A percentile compares a stretch with the other conserved stretches of the same genome.
Conservation (phyloP, 2,797 vertebrate genomes). For the Pangasius sanitwongsei region DNA sequence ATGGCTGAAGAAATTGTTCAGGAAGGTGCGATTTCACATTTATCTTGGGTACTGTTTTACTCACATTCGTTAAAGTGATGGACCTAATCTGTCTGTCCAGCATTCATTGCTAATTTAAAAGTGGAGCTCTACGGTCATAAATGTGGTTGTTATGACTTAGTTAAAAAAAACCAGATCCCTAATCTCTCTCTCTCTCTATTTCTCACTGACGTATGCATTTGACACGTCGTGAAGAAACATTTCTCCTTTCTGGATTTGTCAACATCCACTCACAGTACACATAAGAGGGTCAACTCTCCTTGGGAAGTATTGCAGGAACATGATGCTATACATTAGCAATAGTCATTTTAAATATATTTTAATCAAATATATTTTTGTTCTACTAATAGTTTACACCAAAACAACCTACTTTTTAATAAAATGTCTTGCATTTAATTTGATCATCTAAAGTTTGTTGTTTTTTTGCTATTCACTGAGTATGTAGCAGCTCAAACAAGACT, state of each 20-base stretch:
- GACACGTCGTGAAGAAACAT: neutral
- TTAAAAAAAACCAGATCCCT: slow-evolving; percentile 65
- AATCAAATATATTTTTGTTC: neutral
- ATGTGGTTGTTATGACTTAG: slow-evolving; percentile 68
- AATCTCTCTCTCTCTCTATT: slow-evolving; percentile 39
- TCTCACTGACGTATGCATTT: neutral
- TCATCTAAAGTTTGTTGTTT: neutral
- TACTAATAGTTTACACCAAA: slow-evolving; percentile 31
- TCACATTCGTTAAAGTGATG: slow-evolving; percentile 57
- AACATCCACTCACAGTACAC: slow-evolving; percentile 1
- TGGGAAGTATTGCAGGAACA: neutral
- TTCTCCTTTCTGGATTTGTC: neutral
- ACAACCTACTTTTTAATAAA: neutral
- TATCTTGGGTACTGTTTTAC: slow-evolving; percentile 44
- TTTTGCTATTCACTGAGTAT: neutral
- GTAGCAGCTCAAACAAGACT: neutral
- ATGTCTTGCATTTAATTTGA: slow-evolving; percentile 65
- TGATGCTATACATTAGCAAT: neutral
- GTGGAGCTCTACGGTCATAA: slow-evolving; percentile 54
- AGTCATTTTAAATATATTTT: neutral
- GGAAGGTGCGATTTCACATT: slow-evolving; percentile 49
- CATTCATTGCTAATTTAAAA: slow-evolving; percentile 53
- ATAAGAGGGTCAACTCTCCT: neutral
- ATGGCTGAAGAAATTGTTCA: slow-evolving; percentile 52
- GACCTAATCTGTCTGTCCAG: slow-evolving; percentile 50